Evolutionary conservation across 2,113 vertebrate genomes (phyloP).

Genomic region (Emydocephalus ijimae): DNA sequence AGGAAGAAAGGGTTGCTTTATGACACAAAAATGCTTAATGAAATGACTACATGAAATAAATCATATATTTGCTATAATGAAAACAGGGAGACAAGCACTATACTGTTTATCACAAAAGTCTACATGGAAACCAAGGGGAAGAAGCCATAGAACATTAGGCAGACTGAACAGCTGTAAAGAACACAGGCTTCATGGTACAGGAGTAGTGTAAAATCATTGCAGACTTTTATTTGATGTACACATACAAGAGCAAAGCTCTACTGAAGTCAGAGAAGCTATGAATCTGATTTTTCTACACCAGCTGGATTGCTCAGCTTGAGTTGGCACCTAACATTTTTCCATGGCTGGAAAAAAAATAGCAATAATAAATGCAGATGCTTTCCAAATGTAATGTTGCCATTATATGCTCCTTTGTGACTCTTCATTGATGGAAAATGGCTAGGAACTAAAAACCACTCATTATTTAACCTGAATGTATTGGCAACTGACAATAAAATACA

Average conservation of each 20-base stretch:
- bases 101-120: background rate
- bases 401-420: background rate
- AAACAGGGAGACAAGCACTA: slow-evolving; percentile 5
- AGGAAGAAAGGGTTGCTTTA: background rate
- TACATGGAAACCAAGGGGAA: background rate
- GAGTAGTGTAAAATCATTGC: background rate
- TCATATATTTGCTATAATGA: slow-evolving; percentile 11
- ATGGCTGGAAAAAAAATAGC: slow-evolving; percentile 25
- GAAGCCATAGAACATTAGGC: background rate
- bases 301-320: slow-evolving; percentile 14
- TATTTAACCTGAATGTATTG: background rate
- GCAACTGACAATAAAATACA: background rate
- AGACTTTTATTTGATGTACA: background rate
- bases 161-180: slow-evolving; percentile 12
- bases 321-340: background rate
- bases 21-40: background rate
- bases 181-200: background rate
- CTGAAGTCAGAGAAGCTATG: slow-evolving; percentile 12
- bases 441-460: background rate
- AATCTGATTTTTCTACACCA: slow-evolving; percentile 8
- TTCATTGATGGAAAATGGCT: slow-evolving; percentile 5
- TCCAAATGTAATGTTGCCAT: background rate
- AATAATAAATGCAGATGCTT: background rate
- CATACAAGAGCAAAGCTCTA: background rate
- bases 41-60: background rate